A percentile compares a stretch with the other conserved stretches of the same genome.
phyloP scores from a whole-genome alignment of 2,113 vertebrate species.

The Phasianus colchicus region DNA sequence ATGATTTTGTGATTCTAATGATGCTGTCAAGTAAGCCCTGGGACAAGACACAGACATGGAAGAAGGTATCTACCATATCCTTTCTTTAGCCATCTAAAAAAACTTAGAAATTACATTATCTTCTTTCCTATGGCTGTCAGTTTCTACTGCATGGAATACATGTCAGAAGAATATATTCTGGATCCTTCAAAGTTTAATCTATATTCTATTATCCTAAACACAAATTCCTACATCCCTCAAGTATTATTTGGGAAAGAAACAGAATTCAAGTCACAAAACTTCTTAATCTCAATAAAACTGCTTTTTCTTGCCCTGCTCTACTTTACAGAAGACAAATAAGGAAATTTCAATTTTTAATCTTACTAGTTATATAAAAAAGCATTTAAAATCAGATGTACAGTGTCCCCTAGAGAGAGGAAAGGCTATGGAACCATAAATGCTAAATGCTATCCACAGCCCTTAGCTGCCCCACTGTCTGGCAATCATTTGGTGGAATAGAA shows the following conservation, averaged over 20 bases:
- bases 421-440: not conserved
- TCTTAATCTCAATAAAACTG: not conserved
- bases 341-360: not conserved
- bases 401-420: not conserved
- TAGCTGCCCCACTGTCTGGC: not conserved
- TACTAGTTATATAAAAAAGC: not conserved
- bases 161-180: not conserved
- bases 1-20: not conserved
- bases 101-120: rapidly evolving
- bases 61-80: not conserved
- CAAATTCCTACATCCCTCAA: not conserved
- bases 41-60: not conserved
- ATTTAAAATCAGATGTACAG: not conserved
- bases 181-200: not conserved
- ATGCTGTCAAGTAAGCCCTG: not conserved
- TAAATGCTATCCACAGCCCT: not conserved
- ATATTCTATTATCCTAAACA: not conserved
- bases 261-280: not conserved
- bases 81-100: not conserved
- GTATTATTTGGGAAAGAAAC: not conserved
- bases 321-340: not conserved
- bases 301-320: rapidly evolving
- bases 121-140: not conserved
- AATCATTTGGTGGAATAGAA: not conserved
- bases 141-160: not conserved